Percentiles rank a stretch among this genome's conserved stretches.
Conservation (phyloP, 2,888 invertebrate genomes). For the Andrena minutula region DNA sequence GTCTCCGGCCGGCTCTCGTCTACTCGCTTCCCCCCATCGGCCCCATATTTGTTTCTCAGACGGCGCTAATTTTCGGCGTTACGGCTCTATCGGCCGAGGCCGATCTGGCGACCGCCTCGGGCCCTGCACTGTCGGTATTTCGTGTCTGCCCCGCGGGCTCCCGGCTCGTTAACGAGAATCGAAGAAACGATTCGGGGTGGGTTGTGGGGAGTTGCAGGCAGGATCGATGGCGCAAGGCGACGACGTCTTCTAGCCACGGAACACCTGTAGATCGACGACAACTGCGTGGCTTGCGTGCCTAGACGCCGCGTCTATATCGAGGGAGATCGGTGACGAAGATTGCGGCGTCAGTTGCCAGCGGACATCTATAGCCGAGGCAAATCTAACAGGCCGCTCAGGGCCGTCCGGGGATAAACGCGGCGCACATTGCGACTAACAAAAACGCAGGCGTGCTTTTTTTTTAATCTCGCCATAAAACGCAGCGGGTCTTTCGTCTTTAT, state of each 20-base stretch:
- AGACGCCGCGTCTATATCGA: constrained; percentile 1
- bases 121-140: constrained; percentile 62
- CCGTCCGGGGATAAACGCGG: not conserved
- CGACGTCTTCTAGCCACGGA: constrained; percentile 21
- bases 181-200: constrained; percentile 42
- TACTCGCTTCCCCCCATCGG: not conserved
- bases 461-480: constrained; percentile 58
- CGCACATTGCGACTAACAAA: constrained; percentile 35
- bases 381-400: not conserved
- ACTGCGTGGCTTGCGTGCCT: constrained; percentile 23
- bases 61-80: constrained; percentile 79
- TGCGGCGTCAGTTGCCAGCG: constrained; percentile 2
- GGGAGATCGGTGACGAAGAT: constrained; percentile 34
- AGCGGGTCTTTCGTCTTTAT: constrained; percentile 56
- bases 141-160: constrained; percentile 45
- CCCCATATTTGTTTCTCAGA: constrained; percentile 76
- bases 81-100: constrained; percentile 76
- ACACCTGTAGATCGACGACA: constrained; percentile 49
- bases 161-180: constrained; percentile 64
- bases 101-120: constrained; percentile 72
- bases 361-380: not conserved
- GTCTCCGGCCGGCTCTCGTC: constrained; percentile 6
- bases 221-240: constrained; percentile 34
- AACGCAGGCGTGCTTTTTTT: constrained; percentile 48
- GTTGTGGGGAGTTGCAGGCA: not conserved